Percentiles rank a stretch among this genome's conserved stretches.
These are phyloP conservation scores for Dilophus febrilis DNA, from an alignment of 2,888 invertebrate species.

Conservation along the genomic window DNA sequence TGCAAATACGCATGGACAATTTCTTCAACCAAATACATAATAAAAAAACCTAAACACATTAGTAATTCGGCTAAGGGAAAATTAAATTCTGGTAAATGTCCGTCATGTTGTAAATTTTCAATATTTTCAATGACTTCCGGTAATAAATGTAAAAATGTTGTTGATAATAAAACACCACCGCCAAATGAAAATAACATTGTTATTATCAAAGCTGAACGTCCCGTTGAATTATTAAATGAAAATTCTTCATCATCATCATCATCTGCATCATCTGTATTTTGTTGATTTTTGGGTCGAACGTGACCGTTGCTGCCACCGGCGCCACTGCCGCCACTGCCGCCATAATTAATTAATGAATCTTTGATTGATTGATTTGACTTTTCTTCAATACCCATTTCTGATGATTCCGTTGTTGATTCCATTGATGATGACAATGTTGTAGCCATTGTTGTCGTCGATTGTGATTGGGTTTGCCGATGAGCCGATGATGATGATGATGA, in stretches of 20 bases:
- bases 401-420: too few relatives aligned
- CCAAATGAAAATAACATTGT: slow-evolving; percentile 58
- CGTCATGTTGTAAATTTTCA: slow-evolving; percentile 35
- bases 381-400: too few relatives aligned
- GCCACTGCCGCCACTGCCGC: too few relatives aligned
- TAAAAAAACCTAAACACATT: slow-evolving; percentile 58
- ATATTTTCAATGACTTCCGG: slow-evolving; percentile 62
- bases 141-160: slow-evolving; percentile 64
- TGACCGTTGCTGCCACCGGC: not conserved
- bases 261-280: too few relatives aligned
- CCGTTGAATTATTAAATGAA: too few relatives aligned
- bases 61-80: slow-evolving; percentile 53
- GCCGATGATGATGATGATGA: too few relatives aligned
- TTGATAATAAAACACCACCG: slow-evolving; percentile 67
- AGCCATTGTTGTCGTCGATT: too few relatives aligned
- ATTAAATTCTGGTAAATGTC: slow-evolving; percentile 32
- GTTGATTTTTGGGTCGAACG: too few relatives aligned
- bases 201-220: slow-evolving; percentile 26
- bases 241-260: too few relatives aligned
- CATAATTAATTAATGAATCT: too few relatives aligned
- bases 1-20: slow-evolving; percentile 52
- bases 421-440: too few relatives aligned
- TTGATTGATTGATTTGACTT: slow-evolving; percentile 9
- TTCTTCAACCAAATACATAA: slow-evolving; percentile 67
- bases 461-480: too few relatives aligned